Base-by-base conservation (phyloP, 2,888 invertebrate genomes). In the Conistra vaccinii region DNA sequence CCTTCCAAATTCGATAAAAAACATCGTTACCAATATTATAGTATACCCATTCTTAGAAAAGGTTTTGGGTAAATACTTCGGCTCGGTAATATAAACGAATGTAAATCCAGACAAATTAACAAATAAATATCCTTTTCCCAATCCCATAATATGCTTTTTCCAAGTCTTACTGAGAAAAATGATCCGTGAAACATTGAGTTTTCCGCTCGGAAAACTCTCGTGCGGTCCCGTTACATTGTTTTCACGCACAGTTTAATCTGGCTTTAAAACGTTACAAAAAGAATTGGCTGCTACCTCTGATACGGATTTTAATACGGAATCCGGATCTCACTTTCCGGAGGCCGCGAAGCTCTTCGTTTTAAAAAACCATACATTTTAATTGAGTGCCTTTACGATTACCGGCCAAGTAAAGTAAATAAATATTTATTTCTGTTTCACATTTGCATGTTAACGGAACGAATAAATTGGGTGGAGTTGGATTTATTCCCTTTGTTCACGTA, bases 401-500 rank as follows among this genome's bases (percentile, higher is more conserved):
- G 73, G 67, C 78, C 70, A 83, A 87, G 83, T 86, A 87, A 83
- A 55, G 39, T 70, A 87, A 87, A 86, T 87, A 89, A 88, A 90
- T 88, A 89, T 89, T 88, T 87, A 82, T 86, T 71, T 78, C 72
- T 85, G 75, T 76, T 83, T 78, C 71, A 73, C 80, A 84, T 86
- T 88, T 85, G 81, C 81, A 87, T 85, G 80, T 74, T 76, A 70
- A 72, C 73, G 80, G 80, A 74, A 66, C 60, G 66, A 76, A 81
- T 87, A 86, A 87, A 88, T 88, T 73, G 83, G 71, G 72, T 69
- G 65, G 53, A 83, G 78, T n/a, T 78, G 79, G 68, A 87, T 89
- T 88, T 79, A 87, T 90, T 86, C 85, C 75, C 72, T 91, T 90
- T 89, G 87, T 90, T 87, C 86, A 78, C 72, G 83, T 87, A 81